A percentile compares a stretch with the other conserved stretches of the same genome.
Evolutionary conservation across 2,797 vertebrate genomes (phyloP).

Genomic region (Neopelma chrysocephalum): DNA sequence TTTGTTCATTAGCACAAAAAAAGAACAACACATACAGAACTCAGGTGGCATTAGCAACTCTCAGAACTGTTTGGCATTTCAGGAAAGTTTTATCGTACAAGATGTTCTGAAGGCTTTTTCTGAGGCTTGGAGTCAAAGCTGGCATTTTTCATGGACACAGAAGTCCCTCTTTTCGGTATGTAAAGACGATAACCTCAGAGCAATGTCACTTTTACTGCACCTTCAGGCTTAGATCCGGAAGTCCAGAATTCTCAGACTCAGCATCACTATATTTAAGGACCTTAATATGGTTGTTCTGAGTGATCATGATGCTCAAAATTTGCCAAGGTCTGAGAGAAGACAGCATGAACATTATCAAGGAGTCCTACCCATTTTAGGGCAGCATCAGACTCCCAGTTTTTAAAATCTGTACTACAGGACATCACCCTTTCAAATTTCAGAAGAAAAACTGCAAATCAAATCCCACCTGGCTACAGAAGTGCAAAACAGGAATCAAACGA

Average conservation of each 20-base stretch:
- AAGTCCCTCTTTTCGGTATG: not conserved
- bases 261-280: not conserved
- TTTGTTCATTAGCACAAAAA: not conserved
- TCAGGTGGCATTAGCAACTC: not conserved
- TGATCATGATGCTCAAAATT: accelerated
- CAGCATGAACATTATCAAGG: not conserved
- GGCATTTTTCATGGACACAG: not conserved
- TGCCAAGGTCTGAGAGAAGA: not conserved
- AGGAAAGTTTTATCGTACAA: not conserved
- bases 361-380: not conserved
- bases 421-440: not conserved
- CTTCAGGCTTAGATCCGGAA: not conserved
- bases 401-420: not conserved
- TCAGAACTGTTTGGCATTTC: not conserved
- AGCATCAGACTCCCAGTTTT: not conserved
- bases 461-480: not conserved
- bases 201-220: not conserved
- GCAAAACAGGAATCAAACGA: not conserved
- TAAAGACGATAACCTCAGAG: not conserved
- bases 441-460: not conserved
- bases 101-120: not conserved
- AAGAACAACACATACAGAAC: not conserved
- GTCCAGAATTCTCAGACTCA: not conserved
- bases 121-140: not conserved
- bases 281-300: not conserved